Evolutionary conservation across 2,888 invertebrate species (phyloP), one percentile per base, ranked within the genome.

Genomic region (Phyto melanocephala): DNA sequence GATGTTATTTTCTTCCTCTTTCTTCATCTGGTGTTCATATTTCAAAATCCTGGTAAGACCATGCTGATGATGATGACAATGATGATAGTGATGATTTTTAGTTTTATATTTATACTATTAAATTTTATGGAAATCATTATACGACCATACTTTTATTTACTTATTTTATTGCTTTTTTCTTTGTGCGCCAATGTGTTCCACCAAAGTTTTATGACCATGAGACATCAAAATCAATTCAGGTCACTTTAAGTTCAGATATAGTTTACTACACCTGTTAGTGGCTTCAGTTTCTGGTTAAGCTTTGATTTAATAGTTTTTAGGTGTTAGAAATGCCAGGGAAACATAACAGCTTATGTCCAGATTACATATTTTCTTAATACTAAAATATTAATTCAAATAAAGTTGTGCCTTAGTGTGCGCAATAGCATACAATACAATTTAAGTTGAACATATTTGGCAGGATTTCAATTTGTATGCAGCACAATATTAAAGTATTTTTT

Each of bases 161-260:
- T 40, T 28, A 20, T 0, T 45, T 28, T 52, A 15, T 24, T 62
- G 15, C 28, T 45, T 24, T 63, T 62, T 42, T 45, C 15, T 11
- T 45, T 45, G 35, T 60, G 50, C 13, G 20, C 22, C 22, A 10
- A 13, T 62, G 54, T 63, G 42, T 63, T 63, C 11, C 17, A 15
- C 5, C 40, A 15, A 35, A 40, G 6, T 40, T 62, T 72, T 60
- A 62, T 72, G 37, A 52, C n/a, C 13, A 60, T 72, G 71, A 72
- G n/a, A n/a, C 24, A 72, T 72, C 71, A 37, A 52, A 60, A 60
- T 72, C 42, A 63, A 45, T 63, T 45, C n/a, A 28, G 10, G 28
- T 28, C 5, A 11, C 11, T 28, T 62, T 24, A 6, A 24, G 13
- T 54, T 6, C 8, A 54, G 7, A 15, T 62, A 4, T 62, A 2